Percentiles rank a stretch among this genome's conserved stretches.
Evolutionary conservation across 2,888 invertebrate genomes (phyloP).

Genomic region (Dilophus febrilis): DNA sequence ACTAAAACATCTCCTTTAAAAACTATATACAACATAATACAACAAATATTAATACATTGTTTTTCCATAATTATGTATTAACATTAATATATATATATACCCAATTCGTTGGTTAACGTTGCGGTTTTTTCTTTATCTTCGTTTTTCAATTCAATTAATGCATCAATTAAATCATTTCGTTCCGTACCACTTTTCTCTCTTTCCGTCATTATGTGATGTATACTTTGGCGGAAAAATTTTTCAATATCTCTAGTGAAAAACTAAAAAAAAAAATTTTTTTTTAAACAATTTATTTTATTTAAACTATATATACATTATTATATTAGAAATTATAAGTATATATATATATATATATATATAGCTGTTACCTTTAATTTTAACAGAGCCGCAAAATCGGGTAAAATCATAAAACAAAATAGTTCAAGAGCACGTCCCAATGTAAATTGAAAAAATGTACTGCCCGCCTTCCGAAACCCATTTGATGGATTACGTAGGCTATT

Average conservation of each 20-base stretch:
- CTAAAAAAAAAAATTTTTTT: background rate
- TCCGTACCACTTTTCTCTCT: conserved; percentile 25
- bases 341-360: too few relatives aligned
- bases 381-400: conserved; percentile 19
- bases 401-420: conserved; percentile 20
- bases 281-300: too few relatives aligned
- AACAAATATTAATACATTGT: too few relatives aligned
- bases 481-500: conserved; percentile 22
- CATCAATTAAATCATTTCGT: conserved; percentile 32
- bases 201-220: conserved; percentile 28
- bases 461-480: conserved; percentile 20
- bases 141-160: conserved; percentile 29
- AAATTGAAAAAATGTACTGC: conserved; percentile 16
- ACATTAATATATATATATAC: too few relatives aligned
- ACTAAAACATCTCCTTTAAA: conserved; percentile 20
- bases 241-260: conserved; percentile 8
- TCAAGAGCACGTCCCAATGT: conserved; percentile 16
- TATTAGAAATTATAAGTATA: too few relatives aligned
- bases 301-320: too few relatives aligned
- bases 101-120: too few relatives aligned
- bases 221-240: conserved; percentile 25
- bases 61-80: too few relatives aligned
- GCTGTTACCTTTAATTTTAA: conserved; percentile 14
- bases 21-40: conserved; percentile 9
- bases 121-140: background rate